phyloP scores from a whole-genome alignment of 1,140 invertebrate genomes.

The Drosophila persimilis region DNA sequence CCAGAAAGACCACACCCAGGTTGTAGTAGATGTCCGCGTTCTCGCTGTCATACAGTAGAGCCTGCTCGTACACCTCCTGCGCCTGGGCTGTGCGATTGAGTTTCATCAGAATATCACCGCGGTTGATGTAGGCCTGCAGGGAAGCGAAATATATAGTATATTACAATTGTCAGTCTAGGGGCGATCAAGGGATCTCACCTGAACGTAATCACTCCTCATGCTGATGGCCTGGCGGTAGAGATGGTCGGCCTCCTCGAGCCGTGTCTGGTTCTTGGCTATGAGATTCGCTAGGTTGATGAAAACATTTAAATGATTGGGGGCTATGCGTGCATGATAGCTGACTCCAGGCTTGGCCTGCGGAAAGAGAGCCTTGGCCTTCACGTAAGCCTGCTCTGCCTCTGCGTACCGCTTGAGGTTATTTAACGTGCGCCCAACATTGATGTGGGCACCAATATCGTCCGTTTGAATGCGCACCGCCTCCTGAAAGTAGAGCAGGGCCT shows the following conservation, averaged over 20 bases:
- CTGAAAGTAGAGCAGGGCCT: slow-evolving; percentile 95
- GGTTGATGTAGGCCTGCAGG: slow-evolving; percentile 96
- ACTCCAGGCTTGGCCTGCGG: slow-evolving; percentile 96
- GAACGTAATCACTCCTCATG: slow-evolving; percentile 97
- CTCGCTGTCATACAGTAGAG: slow-evolving; percentile 95
- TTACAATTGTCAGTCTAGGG: too few relatives aligned
- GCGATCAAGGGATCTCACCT: slow-evolving; percentile 5
- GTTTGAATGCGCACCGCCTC: slow-evolving; percentile 96
- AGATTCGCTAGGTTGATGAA: slow-evolving; percentile 98
- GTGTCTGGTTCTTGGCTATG: slow-evolving; percentile 95
- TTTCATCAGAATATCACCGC: slow-evolving; percentile 97
- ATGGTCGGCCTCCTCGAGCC: slow-evolving; percentile 96
- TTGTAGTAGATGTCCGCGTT: slow-evolving; percentile 99
- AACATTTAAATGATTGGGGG: slow-evolving; percentile 97
- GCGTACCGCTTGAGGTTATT: slow-evolving; percentile 95
- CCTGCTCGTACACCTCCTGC: slow-evolving; percentile 96
- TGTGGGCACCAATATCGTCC: slow-evolving; percentile 98
- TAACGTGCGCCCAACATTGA: slow-evolving; percentile 97
- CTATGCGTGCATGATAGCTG: slow-evolving; percentile 96
- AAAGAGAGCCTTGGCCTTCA: slow-evolving; percentile 93
- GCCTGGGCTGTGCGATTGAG: slow-evolving; percentile 97
- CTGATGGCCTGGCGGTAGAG: slow-evolving; percentile 97
- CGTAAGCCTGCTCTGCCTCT: slow-evolving; percentile 96
- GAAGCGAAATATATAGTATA: neutral
- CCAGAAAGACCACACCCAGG: slow-evolving; percentile 96